Evolutionary conservation across 2,888 invertebrate genomes (phyloP), one percentile per base, ranked within the genome.

Genomic region (Ligdia adustata): DNA sequence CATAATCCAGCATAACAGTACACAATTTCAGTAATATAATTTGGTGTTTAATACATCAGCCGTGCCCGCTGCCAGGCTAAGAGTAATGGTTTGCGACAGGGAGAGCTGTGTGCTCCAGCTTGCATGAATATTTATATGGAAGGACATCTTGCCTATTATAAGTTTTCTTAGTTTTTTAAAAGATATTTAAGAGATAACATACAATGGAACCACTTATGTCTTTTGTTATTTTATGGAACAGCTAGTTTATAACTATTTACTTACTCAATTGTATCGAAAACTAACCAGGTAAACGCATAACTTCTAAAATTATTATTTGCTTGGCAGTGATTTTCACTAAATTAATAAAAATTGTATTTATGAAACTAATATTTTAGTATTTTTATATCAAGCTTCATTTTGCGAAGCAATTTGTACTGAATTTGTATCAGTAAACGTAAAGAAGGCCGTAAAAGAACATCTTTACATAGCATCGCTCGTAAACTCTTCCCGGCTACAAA

Each of bases 401-500:
- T 9, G 33, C 29, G 40, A 22, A 9, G 40, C 29, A 22, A 40
- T 40, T 40, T 41, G 29, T 47, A 37, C 32, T 18, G 40, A 22
- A 40, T 40, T 40, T 41, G 29, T 47, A 37, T 37, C 26, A 47
- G 35, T 41, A 37, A 40, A 27, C 47, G 24, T 9, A 34, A 34
- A 5, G 16, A 20, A 35, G 14, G 9, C 24, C 16, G 32, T 42
- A 42, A 40, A 37, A 41, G 4, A 18, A 22, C 31, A 37, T 38
- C 28, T 29, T 22, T 46, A 39, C 27, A 44, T 14, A 45, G 18
- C 38, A 18, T 13, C 15, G 33, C 40, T 37, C 41, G 47, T 48
- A 48, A 48, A 48, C 31, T 29, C 13, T n/a, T n/a, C n/a, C n/a
- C n/a, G n/a, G n/a, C n/a, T 39, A 38, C 32, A 53, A 63, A 55